Evolutionary conservation across 2,113 vertebrate genomes (phyloP), one percentile per base, ranked within the genome.

Genomic region (Salvator merianae): DNA sequence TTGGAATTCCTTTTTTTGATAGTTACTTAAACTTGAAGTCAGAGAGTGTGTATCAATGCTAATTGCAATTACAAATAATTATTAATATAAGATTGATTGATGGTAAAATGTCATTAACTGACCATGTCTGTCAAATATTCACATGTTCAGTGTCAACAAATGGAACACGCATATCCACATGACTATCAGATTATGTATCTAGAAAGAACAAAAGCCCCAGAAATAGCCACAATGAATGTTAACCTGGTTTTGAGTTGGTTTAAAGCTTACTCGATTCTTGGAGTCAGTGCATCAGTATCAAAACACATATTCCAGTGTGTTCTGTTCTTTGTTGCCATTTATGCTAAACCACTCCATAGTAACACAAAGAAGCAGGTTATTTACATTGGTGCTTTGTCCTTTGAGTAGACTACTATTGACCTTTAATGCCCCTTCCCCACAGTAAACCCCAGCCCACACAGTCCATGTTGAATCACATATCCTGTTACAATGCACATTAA

Each of bases 281-380:
- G 93, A 88, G 84, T 94, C 94, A 92, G 93, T 90, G 84, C 92
- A 94, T 90, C 87, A 87, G 86, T 88, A 86, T 84, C 84, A 86
- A 93, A 91, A 89, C 65, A 34, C 86, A 83, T 77, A 86, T 84
- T 79, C 38, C 59, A 83, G 85, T 14, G 43, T 78, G 84, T 70
- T 81, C 85, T 82, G 77, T 89, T 85, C 55, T 36, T 50, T 79
- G 85, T 90, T 86, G 82, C 86, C 79, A 88, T 91, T 73, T 93
- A 91, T 82, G 88, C 88, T 91, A 86, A 89, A 91, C 74, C 65
- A 92, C 86, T 91, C 81, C 73, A 88, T 22, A 72, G 86, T 87
- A 85, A 92, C 91, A 93, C 87, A 86, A 91, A 91, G 81, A 94
- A 96, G 93, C 90, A 89, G 90, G 89, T 94, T 95, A 96, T 96